Evolutionary conservation across 2,888 invertebrate species (phyloP).

Genomic region (Loripinus fragilis): DNA sequence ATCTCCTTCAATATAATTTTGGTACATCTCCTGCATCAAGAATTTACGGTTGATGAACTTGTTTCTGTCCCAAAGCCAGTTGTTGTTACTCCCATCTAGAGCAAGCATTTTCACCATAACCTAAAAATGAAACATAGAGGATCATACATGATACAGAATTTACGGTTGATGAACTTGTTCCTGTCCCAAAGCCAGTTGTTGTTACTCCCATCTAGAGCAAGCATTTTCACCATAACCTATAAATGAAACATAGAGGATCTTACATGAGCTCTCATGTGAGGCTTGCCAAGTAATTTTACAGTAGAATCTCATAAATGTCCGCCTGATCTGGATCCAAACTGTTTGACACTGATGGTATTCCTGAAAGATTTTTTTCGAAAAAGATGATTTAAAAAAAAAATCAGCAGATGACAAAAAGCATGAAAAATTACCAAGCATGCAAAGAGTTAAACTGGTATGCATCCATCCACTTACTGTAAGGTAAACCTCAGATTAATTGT

Average conservation of each 20-base stretch:
- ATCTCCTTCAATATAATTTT: conserved; percentile 80
- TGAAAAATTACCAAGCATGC: too few relatives aligned
- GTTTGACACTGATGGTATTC: too few relatives aligned
- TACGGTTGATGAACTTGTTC: conserved; percentile 81
- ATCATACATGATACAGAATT: conserved; percentile 67
- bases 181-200: conserved; percentile 80
- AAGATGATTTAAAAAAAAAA: too few relatives aligned
- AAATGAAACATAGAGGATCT: background rate
- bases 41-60: conserved; percentile 82
- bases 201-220: conserved; percentile 73
- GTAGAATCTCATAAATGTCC: too few relatives aligned
- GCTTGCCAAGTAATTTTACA: too few relatives aligned
- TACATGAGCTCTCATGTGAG: too few relatives aligned
- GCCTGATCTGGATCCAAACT: too few relatives aligned
- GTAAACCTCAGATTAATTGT: too few relatives aligned
- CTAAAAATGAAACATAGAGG: conserved; percentile 61
- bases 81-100: conserved; percentile 74
- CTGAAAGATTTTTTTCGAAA: too few relatives aligned
- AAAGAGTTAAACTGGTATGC: too few relatives aligned
- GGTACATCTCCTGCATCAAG: conserved; percentile 82
- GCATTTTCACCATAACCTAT: conserved; percentile 80
- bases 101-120: conserved; percentile 80
- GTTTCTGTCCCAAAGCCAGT: conserved; percentile 79
- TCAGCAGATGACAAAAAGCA: too few relatives aligned
- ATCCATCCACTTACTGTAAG: too few relatives aligned